These are phyloP conservation scores for Epinotia bilunana DNA, from an alignment of 2,888 invertebrate species.

Conservation along the genomic window DNA sequence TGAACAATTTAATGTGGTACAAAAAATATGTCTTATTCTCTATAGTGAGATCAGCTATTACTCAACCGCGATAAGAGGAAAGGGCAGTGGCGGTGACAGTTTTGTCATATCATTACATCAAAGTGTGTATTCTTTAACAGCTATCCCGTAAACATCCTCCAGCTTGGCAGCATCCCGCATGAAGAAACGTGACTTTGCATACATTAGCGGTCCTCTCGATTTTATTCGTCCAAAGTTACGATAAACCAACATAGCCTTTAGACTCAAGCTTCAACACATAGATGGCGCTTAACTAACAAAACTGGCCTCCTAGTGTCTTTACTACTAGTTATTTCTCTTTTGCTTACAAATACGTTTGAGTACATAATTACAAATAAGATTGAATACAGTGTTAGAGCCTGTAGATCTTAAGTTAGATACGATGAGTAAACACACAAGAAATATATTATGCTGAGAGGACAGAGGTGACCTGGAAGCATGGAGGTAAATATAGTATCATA, in stretches of 20 bases:
- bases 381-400: conserved; percentile 26
- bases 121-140: too few relatives aligned
- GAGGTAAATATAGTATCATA: not conserved
- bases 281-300: conserved; percentile 80
- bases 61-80: too few relatives aligned
- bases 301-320: conserved; percentile 71
- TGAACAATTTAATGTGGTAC: too few relatives aligned
- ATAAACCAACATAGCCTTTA: conserved; percentile 61
- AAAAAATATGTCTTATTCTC: too few relatives aligned
- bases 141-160: too few relatives aligned
- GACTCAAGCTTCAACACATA: conserved; percentile 75
- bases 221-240: conserved; percentile 50
- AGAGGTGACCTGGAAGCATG: conserved; percentile 27
- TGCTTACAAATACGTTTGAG: conserved; percentile 29
- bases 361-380: conserved; percentile 21
- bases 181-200: not conserved
- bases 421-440: conserved; percentile 10
- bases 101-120: too few relatives aligned
- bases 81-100: too few relatives aligned
- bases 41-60: too few relatives aligned
- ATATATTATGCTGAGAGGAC: not conserved
- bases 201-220: not conserved
- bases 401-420: conserved; percentile 10
- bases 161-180: too few relatives aligned
- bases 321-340: conserved; percentile 33